Conservation (phyloP, 1,140 invertebrate genomes). For the Chlorops oryzae region DNA sequence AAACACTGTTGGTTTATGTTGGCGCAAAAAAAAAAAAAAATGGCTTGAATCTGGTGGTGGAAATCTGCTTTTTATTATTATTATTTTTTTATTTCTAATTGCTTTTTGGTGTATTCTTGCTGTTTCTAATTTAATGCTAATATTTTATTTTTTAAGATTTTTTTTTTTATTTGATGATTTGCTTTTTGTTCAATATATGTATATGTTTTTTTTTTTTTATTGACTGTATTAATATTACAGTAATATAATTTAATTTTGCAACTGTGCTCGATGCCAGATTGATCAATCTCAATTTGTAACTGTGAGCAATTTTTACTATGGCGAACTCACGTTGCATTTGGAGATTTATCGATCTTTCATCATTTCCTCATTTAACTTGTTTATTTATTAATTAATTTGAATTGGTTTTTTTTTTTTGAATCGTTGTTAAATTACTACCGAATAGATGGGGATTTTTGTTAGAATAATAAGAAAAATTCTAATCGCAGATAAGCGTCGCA, state of each 20-base stretch:
- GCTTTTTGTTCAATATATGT: conserved; percentile 1
- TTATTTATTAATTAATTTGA: conserved; percentile 10
- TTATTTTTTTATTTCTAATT: conserved; percentile 6
- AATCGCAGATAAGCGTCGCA: no score
- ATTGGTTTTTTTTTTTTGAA: conserved; percentile 23
- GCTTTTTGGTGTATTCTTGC: background rate
- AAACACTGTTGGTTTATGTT: no score
- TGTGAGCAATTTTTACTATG: conserved; percentile 42
- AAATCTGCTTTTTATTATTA: background rate
- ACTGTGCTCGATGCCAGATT: conserved; percentile 32
- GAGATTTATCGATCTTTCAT: conserved; percentile 46
- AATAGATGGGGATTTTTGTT: no score
- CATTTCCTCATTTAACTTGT: conserved; percentile 27
- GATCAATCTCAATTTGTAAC: conserved; percentile 49
- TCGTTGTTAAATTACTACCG: no score
- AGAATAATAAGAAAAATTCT: no score
- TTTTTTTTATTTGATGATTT: conserved; percentile 2
- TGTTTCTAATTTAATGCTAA: conserved; percentile 2
- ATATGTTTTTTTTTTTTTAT: conserved; percentile 8
- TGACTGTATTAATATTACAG: no score
- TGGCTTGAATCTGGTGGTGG: no score
- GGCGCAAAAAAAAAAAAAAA: no score
- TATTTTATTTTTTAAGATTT: background rate
- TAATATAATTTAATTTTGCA: no score
- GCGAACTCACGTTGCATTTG: conserved; percentile 47